Evolutionary conservation across 2,888 invertebrate species (phyloP).

Genomic region (Pachycephus smyrnensis): DNA sequence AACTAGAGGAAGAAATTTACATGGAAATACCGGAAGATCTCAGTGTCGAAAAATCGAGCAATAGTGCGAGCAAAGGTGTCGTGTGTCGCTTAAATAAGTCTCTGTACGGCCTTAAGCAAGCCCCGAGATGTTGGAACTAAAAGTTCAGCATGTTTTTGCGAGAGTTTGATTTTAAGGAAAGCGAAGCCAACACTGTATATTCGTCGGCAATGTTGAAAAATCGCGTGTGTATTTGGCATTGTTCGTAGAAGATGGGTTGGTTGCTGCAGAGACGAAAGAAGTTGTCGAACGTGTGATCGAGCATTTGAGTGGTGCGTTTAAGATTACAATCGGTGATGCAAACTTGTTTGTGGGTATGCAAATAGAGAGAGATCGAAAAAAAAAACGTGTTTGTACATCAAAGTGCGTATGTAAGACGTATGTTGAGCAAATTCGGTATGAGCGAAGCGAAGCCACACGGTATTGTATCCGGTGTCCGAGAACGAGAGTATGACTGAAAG

Average conservation of each 20-base stretch:
- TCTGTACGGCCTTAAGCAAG: slow-evolving; percentile 2
- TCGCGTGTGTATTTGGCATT: slow-evolving; percentile 16
- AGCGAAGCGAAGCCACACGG: neutral
- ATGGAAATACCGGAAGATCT: slow-evolving; percentile 11
- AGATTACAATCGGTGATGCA: neutral
- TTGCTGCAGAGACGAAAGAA: neutral
- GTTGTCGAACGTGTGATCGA: neutral
- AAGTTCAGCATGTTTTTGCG: neutral
- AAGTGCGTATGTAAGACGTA: neutral
- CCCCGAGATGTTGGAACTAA: slow-evolving; percentile 11
- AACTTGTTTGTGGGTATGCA: neutral
- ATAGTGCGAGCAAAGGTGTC: neutral
- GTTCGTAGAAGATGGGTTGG: slow-evolving; percentile 15
- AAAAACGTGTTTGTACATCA: neutral
- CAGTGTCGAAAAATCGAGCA: neutral
- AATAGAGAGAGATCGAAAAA: neutral
- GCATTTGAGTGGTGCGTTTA: neutral
- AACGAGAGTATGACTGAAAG: neutral
- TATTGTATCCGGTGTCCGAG: neutral
- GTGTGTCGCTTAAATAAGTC: neutral
- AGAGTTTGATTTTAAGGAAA: slow-evolving; percentile 5
- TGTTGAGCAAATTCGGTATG: neutral
- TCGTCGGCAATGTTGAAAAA: neutral
- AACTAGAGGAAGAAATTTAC: neutral
- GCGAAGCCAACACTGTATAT: neutral